These are phyloP conservation scores for Camarhynchus parvulus DNA, from an alignment of 2,113 vertebrate genomes.

Conservation along the genomic window DNA sequence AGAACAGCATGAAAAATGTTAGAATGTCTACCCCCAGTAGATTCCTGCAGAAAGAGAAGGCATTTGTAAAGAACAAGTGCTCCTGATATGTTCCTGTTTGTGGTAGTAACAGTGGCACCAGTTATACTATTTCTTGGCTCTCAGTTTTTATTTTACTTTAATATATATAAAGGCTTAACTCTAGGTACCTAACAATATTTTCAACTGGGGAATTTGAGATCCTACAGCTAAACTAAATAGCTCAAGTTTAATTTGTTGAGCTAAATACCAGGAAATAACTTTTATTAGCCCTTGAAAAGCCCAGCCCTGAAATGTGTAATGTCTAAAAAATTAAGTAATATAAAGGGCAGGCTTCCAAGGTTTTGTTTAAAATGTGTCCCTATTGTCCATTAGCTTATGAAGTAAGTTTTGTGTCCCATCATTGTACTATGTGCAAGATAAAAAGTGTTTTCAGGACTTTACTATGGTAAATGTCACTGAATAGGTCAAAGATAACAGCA, in stretches of 20 bases:
- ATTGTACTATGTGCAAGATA: background rate
- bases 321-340: background rate
- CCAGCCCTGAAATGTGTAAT: background rate
- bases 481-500: background rate
- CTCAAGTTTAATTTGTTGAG: background rate
- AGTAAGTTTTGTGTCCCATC: background rate
- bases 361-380: background rate
- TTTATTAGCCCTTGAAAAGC: background rate
- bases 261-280: background rate
- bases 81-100: rapidly evolving
- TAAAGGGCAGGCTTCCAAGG: background rate
- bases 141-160: background rate
- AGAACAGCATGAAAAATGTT: background rate
- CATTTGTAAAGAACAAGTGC: background rate
- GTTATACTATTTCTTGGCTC: background rate
- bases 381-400: background rate
- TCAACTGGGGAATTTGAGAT: background rate
- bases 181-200: background rate
- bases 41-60: background rate
- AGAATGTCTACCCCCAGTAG: background rate
- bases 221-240: background rate
- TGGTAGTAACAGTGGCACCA: background rate
- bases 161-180: background rate
- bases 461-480: background rate
- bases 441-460: background rate